A percentile compares a stretch with the other conserved stretches of the same genome.
phyloP scores from a whole-genome alignment of 1,140 invertebrate genomes.

The Neuroterus valhalla region DNA sequence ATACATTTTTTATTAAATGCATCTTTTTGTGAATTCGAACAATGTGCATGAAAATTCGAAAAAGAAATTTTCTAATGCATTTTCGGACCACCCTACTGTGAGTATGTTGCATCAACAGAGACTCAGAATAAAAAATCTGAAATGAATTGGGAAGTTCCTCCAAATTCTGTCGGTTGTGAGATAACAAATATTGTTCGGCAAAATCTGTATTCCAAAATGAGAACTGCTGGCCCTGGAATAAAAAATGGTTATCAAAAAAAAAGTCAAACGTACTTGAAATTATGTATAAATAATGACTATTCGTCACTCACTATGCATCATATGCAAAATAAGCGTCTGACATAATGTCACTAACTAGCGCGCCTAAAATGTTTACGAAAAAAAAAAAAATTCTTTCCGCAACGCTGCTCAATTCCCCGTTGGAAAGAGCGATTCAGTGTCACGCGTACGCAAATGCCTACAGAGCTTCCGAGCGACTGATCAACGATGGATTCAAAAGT shows the following conservation, averaged over 20 bases:
- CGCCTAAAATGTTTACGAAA: conserved; percentile 17
- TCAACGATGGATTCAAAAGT: conserved; percentile 48
- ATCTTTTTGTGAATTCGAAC: too few relatives aligned
- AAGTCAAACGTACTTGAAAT: neutral
- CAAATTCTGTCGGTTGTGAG: too few relatives aligned
- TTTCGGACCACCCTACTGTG: too few relatives aligned
- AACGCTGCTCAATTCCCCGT: conserved; percentile 47
- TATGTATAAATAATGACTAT: conserved; percentile 8
- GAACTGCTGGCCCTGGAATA: too few relatives aligned
- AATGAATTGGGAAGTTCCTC: too few relatives aligned
- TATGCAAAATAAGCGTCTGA: conserved; percentile 27
- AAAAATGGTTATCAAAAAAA: neutral
- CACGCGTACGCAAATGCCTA: conserved; percentile 38
- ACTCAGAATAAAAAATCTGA: too few relatives aligned
- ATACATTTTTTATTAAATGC: too few relatives aligned
- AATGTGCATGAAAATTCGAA: too few relatives aligned
- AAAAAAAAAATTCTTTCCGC: conserved; percentile 8
- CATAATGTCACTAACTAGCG: conserved; percentile 28
- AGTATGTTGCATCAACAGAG: too few relatives aligned
- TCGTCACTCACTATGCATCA: conserved; percentile 14
- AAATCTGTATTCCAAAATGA: too few relatives aligned
- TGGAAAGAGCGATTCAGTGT: conserved; percentile 61
- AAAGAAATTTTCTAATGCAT: too few relatives aligned
- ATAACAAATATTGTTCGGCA: too few relatives aligned
- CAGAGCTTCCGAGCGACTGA: conserved; percentile 47